Percentiles rank a stretch among this genome's conserved stretches.
Evolutionary conservation across 1,140 invertebrate species (phyloP).

Genomic region (Hyposmocoma kahamanoa): DNA sequence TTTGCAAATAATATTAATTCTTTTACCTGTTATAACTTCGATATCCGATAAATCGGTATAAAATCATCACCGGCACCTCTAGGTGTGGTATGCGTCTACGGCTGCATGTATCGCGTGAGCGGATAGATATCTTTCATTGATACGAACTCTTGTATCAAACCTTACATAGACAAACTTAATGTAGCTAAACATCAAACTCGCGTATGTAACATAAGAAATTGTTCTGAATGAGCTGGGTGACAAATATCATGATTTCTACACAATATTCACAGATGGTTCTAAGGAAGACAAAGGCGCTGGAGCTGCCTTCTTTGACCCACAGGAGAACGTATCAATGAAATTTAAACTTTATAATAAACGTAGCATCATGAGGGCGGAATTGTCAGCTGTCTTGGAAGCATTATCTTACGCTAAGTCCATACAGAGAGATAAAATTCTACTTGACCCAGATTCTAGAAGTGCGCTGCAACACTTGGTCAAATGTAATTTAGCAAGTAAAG

Average conservation of each 20-base stretch:
- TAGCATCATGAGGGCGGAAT: not conserved
- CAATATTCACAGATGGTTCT: slow-evolving; percentile 1
- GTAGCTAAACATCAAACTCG: no score
- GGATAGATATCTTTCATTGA: no score
- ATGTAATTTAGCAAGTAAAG: not conserved
- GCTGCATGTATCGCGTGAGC: no score
- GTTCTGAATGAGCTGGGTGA: no score
- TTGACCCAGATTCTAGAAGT: not conserved
- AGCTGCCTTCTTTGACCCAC: not conserved
- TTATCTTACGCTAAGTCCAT: not conserved
- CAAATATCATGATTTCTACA: not conserved
- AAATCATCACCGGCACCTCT: no score
- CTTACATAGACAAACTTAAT: no score
- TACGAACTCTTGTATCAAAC: no score
- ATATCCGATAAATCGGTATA: no score
- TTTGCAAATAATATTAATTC: no score
- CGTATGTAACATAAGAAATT: no score
- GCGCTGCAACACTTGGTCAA: not conserved
- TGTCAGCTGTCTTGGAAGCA: not conserved
- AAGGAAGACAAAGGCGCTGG: not conserved
- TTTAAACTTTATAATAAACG: not conserved
- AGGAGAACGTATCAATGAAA: not conserved
- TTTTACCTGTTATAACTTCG: no score
- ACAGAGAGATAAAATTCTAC: not conserved
- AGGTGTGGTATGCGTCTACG: no score